These are phyloP conservation scores for Sinosuthora webbiana DNA, from an alignment of 2,113 vertebrate genomes.

Conservation along the genomic window DNA sequence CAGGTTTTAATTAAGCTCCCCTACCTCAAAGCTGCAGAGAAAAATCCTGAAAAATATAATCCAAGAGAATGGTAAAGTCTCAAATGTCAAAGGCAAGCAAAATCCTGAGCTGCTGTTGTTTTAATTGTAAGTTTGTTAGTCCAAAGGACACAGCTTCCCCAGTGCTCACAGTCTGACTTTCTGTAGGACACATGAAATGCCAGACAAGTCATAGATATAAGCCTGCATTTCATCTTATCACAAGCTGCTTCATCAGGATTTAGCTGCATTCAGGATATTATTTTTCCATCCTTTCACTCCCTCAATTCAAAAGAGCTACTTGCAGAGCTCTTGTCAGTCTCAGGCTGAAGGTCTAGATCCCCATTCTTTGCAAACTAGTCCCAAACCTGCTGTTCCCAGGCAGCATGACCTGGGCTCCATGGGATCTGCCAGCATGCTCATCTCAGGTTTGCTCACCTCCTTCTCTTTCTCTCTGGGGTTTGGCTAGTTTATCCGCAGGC, in stretches of 20 bases:
- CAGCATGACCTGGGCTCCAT: neutral
- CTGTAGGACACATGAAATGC: neutral
- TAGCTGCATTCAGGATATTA: neutral
- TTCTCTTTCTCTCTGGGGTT: too few relatives aligned
- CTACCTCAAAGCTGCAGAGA: neutral
- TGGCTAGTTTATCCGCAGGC: neutral
- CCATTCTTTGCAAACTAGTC: neutral
- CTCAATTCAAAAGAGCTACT: neutral
- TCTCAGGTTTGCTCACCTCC: neutral
- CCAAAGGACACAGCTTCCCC: neutral
- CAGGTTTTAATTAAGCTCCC: neutral
- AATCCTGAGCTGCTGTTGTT: neutral
- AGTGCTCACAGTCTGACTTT: neutral
- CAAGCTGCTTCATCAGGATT: neutral
- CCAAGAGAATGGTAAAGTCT: neutral
- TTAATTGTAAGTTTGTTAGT: neutral
- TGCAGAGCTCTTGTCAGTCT: neutral
- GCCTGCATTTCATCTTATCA: neutral
- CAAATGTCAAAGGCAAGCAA: neutral
- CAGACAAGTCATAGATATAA: rapidly evolving
- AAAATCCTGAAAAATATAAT: neutral
- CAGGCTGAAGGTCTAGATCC: neutral
- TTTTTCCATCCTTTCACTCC: neutral
- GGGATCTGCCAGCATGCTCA: neutral
- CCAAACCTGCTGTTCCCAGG: neutral